A percentile compares a stretch with the other conserved stretches of the same genome.
Evolutionary conservation across 2,888 invertebrate genomes (phyloP).

Genomic region (Tuta absoluta): DNA sequence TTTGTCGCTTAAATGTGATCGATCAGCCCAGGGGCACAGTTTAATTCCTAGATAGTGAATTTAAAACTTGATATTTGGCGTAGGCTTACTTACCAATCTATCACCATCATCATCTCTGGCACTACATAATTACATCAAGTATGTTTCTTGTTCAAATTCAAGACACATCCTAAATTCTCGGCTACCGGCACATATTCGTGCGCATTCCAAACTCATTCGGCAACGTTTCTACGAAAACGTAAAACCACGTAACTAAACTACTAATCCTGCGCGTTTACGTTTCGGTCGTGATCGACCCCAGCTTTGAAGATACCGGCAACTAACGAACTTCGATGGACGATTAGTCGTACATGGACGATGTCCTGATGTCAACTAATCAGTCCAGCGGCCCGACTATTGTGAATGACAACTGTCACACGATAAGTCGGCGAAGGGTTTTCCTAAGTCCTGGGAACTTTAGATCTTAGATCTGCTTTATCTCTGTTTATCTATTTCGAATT

Average conservation of each 20-base stretch:
- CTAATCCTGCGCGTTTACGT: slow-evolving; percentile 51
- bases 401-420: slow-evolving; percentile 48
- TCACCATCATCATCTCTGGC: too few relatives aligned
- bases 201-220: slow-evolving; percentile 53
- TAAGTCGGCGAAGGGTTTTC: slow-evolving; percentile 23
- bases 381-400: slow-evolving; percentile 39
- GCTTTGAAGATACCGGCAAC: slow-evolving; percentile 70
- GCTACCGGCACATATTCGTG: slow-evolving; percentile 59
- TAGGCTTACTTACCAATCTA: too few relatives aligned
- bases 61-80: too few relatives aligned
- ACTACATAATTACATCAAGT: neutral
- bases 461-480: slow-evolving; percentile 5
- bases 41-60: too few relatives aligned
- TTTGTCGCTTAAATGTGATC: too few relatives aligned
- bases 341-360: slow-evolving; percentile 45
- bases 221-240: slow-evolving; percentile 70
- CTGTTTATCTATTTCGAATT: neutral
- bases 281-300: slow-evolving; percentile 67
- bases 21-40: too few relatives aligned
- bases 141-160: neutral
- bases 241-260: neutral
- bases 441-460: neutral
- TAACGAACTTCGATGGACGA: slow-evolving; percentile 51
- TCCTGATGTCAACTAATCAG: slow-evolving; percentile 55
- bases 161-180: neutral